phyloP scores from a whole-genome alignment of 2,113 vertebrate species.

The Callithrix jacchus region DNA sequence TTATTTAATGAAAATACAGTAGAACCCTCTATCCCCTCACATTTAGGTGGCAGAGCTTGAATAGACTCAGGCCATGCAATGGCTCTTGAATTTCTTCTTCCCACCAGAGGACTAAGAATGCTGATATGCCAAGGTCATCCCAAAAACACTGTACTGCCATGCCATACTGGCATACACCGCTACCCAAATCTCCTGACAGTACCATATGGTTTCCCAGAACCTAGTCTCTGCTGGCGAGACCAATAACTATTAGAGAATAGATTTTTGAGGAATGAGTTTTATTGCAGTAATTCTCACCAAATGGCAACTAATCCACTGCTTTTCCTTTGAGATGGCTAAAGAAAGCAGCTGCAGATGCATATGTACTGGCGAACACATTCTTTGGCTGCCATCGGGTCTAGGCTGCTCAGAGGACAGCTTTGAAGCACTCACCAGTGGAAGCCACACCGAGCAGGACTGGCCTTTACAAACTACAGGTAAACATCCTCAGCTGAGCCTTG shows the following conservation, averaged over 20 bases:
- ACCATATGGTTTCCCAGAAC: not conserved
- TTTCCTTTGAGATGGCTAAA: not conserved
- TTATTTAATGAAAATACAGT: not conserved
- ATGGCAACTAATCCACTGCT: not conserved
- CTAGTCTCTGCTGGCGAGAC: not conserved
- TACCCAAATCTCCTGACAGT: not conserved
- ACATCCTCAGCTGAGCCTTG: not conserved
- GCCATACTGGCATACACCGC: not conserved
- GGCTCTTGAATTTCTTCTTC: not conserved
- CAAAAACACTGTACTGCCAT: not conserved
- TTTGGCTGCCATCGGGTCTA: fast-evolving
- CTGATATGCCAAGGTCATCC: not conserved
- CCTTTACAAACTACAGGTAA: not conserved
- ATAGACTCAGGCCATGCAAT: not conserved
- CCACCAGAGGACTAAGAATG: not conserved
- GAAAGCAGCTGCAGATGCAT: fast-evolving
- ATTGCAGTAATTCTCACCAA: conserved; percentile 6
- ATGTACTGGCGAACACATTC: fast-evolving
- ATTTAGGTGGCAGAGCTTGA: not conserved
- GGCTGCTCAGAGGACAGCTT: not conserved
- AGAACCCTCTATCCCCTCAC: not conserved
- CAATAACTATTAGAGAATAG: not conserved
- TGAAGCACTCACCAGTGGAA: not conserved
- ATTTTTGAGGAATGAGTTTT: not conserved
- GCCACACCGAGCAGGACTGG: not conserved